Evolutionary conservation across 2,888 invertebrate genomes (phyloP), one percentile per base, ranked within the genome.

Genomic region (Diarsia rubi): DNA sequence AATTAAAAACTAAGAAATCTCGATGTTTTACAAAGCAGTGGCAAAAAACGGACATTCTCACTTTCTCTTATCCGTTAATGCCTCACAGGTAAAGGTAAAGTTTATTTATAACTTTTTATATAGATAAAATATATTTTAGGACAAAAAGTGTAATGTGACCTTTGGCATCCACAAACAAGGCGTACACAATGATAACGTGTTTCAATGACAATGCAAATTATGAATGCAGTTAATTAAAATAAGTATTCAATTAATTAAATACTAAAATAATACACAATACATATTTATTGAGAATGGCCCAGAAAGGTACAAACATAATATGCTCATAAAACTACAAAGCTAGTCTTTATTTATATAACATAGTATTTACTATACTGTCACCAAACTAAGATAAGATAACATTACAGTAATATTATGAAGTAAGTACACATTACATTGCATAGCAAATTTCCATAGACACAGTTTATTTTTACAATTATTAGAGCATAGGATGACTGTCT

Each of bases 301-400:
- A 42, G 16, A 27, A 59, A 72, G 19, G 6, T 47, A n/a, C 9
- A 14, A 47, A 47, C 1, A 6, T 68, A 24, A 6, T 68, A 24
- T 21, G 21, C n/a, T 11, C 27, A 21, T 12, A 9, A 16, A 65
- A 59, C 27, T 11, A n/a, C 37, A 77, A 52, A 63, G 27, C 27
- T 16, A 16, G 3, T 37, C 45, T 14, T 16, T 44, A 49, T 54
- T 27, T 77, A 47, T 24, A 31, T 16, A 63, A 31, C 16, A 69
- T 27, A 69, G 63, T 27, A 76, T 68, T 52, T 62, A 69, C 11
- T 57, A 42, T 16, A 45, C 27, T 77, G 52, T 62, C 16, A 24
- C 19, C 19, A 14, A 52, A 37, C 60, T n/a, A 54, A 44, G 76
- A 74, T 74, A 64, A 74, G 74, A 74, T 74, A 73, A 57, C 57